These are phyloP conservation scores for Sebastes kiyomatsui DNA, from an alignment of 2,797 vertebrate species.

Conservation along the genomic window DNA sequence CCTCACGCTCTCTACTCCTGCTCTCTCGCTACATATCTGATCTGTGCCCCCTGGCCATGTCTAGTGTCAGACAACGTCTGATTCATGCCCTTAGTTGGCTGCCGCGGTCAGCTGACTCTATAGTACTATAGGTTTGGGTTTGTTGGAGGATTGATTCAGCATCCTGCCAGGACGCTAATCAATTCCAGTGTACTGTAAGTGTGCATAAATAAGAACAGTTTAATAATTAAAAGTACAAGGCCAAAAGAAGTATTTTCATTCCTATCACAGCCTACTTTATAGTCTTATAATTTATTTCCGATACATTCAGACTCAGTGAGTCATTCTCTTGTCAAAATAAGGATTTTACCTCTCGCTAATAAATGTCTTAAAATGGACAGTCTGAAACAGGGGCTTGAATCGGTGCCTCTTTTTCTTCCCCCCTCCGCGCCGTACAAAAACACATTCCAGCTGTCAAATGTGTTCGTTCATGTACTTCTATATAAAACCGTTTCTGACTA, in stretches of 20 bases:
- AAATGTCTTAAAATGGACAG: constrained; percentile 13
- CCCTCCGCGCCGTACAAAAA: constrained; percentile 9
- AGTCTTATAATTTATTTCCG: not conserved
- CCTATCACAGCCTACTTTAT: not conserved
- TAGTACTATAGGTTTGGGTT: constrained; percentile 1
- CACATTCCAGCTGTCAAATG: constrained; percentile 65
- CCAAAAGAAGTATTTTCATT: not conserved
- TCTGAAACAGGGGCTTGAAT: constrained; percentile 1
- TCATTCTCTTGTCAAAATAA: constrained; percentile 11
- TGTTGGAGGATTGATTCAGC: constrained; percentile 21
- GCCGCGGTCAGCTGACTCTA: constrained; percentile 44
- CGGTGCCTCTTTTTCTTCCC: not conserved
- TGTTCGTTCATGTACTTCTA: constrained; percentile 40
- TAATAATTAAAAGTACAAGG: not conserved
- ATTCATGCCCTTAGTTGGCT: constrained; percentile 61
- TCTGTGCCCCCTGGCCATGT: constrained; percentile 60
- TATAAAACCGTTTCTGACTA: constrained; percentile 52
- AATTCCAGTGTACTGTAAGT: constrained; percentile 15
- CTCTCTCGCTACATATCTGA: constrained; percentile 55
- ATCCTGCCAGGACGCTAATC: constrained; percentile 9
- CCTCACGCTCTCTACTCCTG: constrained; percentile 33
- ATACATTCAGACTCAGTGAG: not conserved
- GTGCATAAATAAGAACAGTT: not conserved
- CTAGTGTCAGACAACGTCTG: constrained; percentile 65
- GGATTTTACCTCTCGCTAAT: not conserved